Percentiles rank a stretch among this genome's conserved stretches.
These are phyloP conservation scores for Leiothrix lutea DNA, from an alignment of 2,113 vertebrate genomes.

Conservation along the genomic window DNA sequence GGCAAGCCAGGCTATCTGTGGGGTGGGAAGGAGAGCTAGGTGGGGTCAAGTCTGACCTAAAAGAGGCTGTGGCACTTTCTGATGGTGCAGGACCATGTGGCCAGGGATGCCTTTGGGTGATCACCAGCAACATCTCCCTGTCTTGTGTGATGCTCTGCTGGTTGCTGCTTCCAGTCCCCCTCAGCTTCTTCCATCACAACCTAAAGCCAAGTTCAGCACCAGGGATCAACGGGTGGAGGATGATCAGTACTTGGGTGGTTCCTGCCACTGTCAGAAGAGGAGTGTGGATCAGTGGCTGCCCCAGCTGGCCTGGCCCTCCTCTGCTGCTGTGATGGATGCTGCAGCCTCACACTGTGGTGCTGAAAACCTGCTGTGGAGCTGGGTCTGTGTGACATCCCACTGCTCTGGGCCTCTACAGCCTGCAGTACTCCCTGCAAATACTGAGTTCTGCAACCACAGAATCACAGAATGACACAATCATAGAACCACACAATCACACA, in stretches of 20 bases:
- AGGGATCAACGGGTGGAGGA: background rate
- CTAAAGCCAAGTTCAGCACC: background rate
- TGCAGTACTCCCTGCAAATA: too few species aligned
- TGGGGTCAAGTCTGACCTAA: background rate
- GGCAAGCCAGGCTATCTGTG: background rate
- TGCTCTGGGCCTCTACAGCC: background rate
- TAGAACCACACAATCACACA: background rate
- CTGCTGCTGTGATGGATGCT: background rate
- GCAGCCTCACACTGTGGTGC: background rate
- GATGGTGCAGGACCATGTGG: background rate
- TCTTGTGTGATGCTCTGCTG: background rate
- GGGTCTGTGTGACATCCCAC: background rate
- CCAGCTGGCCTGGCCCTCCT: background rate
- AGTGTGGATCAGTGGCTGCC: background rate
- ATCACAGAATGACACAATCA: background rate
- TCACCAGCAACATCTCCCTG: background rate
- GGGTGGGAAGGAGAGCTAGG: background rate
- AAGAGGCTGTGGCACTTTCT: fast-evolving
- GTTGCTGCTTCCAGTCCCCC: background rate
- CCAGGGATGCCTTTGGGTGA: background rate
- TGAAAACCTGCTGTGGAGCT: background rate
- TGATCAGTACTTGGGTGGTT: background rate
- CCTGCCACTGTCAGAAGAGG: fast-evolving
- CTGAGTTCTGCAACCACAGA: background rate
- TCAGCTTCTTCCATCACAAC: fast-evolving